Evolutionary conservation across 2,797 vertebrate genomes (phyloP).

Genomic region (Phataginus tetradactyla): DNA sequence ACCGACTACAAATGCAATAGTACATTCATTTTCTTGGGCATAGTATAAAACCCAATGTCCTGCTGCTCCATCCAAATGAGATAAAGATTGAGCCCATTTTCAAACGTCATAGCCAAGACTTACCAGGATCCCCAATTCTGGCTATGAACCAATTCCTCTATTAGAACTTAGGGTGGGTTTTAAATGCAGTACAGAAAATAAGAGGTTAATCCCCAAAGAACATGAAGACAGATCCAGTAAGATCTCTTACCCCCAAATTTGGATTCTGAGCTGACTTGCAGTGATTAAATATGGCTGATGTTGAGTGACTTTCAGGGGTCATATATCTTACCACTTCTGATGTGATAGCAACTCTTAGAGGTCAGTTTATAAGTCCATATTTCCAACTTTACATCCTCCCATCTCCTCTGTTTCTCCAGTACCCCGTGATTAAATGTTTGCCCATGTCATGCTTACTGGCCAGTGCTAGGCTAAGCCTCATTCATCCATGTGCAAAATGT

Average conservation of each 20-base stretch:
- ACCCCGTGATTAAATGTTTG: background rate
- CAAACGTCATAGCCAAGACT: background rate
- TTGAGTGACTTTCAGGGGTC: background rate
- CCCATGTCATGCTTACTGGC: background rate
- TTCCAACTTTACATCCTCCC: background rate
- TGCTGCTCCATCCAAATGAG: background rate
- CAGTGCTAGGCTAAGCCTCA: background rate
- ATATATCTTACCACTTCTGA: background rate
- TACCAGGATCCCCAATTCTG: background rate
- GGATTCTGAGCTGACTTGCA: background rate
- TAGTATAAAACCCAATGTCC: background rate
- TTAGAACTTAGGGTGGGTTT: background rate
- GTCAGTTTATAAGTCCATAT: background rate
- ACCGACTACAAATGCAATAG: background rate
- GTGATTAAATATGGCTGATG: background rate
- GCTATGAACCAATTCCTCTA: background rate
- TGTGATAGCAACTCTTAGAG: background rate
- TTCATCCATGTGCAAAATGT: background rate
- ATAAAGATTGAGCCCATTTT: background rate
- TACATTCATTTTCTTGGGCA: background rate
- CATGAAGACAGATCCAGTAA: background rate
- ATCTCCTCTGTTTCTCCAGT: background rate
- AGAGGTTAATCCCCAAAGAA: background rate
- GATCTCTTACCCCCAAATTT: background rate
- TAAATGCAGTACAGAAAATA: background rate